Percentiles rank a stretch among this genome's conserved stretches.
phyloP scores from a whole-genome alignment of 2,888 invertebrate species.

The Desoria tigrina region DNA sequence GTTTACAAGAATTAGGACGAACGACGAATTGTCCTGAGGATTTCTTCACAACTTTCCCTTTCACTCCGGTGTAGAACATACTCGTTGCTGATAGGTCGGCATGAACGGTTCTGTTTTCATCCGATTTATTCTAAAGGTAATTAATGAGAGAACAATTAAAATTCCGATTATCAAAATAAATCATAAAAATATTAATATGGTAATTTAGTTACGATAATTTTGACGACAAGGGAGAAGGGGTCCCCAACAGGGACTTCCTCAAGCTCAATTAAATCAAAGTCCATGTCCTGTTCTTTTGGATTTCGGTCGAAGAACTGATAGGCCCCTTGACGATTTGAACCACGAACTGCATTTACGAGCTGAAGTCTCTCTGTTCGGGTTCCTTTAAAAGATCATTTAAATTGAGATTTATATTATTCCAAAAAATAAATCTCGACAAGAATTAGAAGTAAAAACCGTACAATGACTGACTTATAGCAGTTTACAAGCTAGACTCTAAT shows the following conservation, averaged over 20 bases:
- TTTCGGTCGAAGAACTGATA: conserved; percentile 68
- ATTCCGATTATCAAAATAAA: neutral
- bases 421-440: too few relatives aligned
- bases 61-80: conserved; percentile 76
- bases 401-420: conserved; percentile 4
- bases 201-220: conserved; percentile 62
- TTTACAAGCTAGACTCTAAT: too few relatives aligned
- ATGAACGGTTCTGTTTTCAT: conserved; percentile 64
- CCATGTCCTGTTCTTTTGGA: conserved; percentile 64
- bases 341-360: conserved; percentile 72
- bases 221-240: conserved; percentile 67
- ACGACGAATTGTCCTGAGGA: conserved; percentile 68
- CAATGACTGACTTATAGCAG: too few relatives aligned
- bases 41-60: conserved; percentile 69
- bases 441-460: conserved; percentile 19
- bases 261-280: conserved; percentile 67
- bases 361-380: conserved; percentile 72
- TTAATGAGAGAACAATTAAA: conserved; percentile 26
- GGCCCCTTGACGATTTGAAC: conserved; percentile 63
- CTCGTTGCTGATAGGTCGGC: conserved; percentile 69
- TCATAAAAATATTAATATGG: conserved; percentile 10
- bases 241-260: conserved; percentile 71
- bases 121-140: conserved; percentile 56
- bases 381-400: conserved; percentile 57
- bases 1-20: conserved; percentile 65